Base-by-base conservation (phyloP, 1,140 invertebrate genomes). In the Pseudomyrmex pallidus region DNA sequence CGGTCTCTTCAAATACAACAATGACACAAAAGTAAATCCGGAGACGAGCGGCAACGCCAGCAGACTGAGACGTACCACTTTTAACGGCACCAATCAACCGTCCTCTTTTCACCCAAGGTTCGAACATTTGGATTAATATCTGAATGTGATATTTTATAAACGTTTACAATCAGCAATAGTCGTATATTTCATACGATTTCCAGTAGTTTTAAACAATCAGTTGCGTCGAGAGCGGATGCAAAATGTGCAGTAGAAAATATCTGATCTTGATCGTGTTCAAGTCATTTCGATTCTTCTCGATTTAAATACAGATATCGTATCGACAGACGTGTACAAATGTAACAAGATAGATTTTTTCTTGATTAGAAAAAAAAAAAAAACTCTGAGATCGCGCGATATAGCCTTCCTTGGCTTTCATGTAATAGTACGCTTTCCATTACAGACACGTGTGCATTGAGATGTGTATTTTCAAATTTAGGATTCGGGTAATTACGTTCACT, bases 1-100 rank as follows among this genome's bases (percentile, higher is more conserved):
- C 89, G 97, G 97, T 35, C 87, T 96, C 54, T 98, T 98, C 90
- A 97, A 96, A 90, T 98, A 98, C 90, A 95, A 95, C 90, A 96
- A 35, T 35, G 35, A 95, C 92, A 94, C 93, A 25, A 96, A 95
- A 90, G 86, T 92, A 74, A 86, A 92, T 48, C 84, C 84, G 3
- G 83, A 82, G 25, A 70, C 74, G 46, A 73, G 56, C 2, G 82
- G 12, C 12, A 52, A 77, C 5, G 22, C 57, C 0, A 92, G 5
- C 35, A 35, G 91, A 72, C 17, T 54, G 0, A 91, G 88, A 76
- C 87, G 91, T 46, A 87, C 15, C 64, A 90, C 90, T 0, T 25
- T 90, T 3, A 94, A 93, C 82, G 94, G 93, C 77, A 88, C 87
- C 2, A 85, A 93, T 25, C 95, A 96, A 1, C 64, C 76, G 5